phyloP scores from a whole-genome alignment of 2,888 invertebrate genomes.

The Acanthosepion esculentum region DNA sequence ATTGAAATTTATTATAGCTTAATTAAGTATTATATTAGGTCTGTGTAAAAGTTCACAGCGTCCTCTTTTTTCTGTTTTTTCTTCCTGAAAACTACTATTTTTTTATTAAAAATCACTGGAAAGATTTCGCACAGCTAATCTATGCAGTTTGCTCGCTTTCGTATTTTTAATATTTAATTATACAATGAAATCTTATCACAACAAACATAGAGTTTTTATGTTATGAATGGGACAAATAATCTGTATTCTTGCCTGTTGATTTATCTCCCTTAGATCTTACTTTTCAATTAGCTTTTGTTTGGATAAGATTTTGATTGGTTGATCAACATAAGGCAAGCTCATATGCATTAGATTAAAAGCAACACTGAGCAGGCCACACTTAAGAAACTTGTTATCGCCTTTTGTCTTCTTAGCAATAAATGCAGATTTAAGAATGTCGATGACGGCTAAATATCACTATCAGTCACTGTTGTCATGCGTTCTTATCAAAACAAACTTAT shows the following conservation, averaged over 20 bases:
- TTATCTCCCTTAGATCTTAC: background rate
- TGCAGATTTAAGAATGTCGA: background rate
- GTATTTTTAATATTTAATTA: too few species aligned
- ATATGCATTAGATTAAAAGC: background rate
- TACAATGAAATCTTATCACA: too few species aligned
- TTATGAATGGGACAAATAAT: background rate
- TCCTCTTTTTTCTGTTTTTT: too few species aligned
- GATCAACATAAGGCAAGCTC: background rate
- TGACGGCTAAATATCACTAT: background rate
- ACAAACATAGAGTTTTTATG: too few species aligned
- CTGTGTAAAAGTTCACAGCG: too few species aligned
- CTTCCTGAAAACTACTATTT: too few species aligned
- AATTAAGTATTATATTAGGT: too few species aligned
- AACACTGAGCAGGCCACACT: background rate
- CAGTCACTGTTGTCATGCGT: background rate
- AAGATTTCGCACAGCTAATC: too few species aligned
- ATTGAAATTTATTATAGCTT: too few species aligned
- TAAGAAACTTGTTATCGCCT: background rate
- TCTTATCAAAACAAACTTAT: background rate
- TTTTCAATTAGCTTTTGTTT: background rate
- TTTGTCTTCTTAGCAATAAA: slow-evolving; percentile 23
- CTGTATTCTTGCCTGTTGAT: background rate
- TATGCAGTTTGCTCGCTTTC: too few species aligned
- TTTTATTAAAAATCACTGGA: too few species aligned
- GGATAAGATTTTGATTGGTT: background rate